Conservation (phyloP, 2,797 vertebrate species). For the Malurus splendens region DNA sequence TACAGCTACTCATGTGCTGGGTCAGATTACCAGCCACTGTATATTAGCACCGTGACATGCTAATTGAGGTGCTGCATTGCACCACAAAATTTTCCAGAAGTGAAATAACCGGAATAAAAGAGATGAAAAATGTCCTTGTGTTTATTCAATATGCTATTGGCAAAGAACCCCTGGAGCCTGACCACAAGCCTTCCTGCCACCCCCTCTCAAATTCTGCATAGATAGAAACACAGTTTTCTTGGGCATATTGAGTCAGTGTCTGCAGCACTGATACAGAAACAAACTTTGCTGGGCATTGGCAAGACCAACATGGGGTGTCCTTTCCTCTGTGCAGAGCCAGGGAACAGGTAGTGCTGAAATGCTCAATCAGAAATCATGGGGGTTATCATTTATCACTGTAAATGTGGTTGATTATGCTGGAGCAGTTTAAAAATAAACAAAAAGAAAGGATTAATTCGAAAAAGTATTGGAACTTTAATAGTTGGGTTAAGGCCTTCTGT, state of each 20-base stretch:
- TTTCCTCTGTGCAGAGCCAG: background rate
- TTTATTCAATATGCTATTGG: background rate
- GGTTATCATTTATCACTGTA: background rate
- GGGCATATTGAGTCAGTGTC: background rate
- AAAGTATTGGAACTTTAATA: background rate
- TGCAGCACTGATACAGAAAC: background rate
- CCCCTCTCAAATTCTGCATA: background rate
- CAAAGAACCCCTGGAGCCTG: background rate
- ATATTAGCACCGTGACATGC: background rate
- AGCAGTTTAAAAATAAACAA: background rate
- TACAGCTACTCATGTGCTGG: background rate
- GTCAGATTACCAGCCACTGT: background rate
- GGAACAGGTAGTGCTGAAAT: background rate
- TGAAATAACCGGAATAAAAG: background rate
- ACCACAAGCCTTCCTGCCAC: fast-evolving
- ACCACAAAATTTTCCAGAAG: background rate
- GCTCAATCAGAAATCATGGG: background rate
- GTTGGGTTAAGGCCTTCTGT: background rate
- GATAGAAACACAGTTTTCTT: background rate
- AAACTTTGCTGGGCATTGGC: background rate
- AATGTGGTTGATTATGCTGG: background rate
- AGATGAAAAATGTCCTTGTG: background rate
- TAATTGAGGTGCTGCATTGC: background rate
- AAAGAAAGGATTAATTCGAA: background rate
- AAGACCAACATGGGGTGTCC: fast-evolving